phyloP scores from a whole-genome alignment of 2,113 vertebrate species.

The Pelmatolapia mariae region DNA sequence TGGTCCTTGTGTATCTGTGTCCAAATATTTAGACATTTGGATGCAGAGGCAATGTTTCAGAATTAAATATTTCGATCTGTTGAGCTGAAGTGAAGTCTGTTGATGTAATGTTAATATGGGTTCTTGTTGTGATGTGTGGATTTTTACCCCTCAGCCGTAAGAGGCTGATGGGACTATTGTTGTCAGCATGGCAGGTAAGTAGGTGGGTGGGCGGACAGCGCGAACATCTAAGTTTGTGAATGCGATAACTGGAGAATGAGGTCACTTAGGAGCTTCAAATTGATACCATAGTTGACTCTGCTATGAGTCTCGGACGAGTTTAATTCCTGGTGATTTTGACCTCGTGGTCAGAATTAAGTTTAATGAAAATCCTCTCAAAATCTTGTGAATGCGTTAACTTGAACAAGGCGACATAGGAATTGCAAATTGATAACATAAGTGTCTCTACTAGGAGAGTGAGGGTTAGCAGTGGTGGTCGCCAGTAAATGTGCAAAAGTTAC shows the following conservation, averaged over 20 bases:
- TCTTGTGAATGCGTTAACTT: not conserved
- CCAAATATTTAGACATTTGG: not conserved
- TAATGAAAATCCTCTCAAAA: not conserved
- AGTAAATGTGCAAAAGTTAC: not conserved
- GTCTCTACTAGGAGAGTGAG: not conserved
- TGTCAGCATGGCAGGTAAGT: not conserved
- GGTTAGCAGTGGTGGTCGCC: accelerated
- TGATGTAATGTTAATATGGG: not conserved
- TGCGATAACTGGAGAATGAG: not conserved
- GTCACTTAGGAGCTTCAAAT: accelerated
- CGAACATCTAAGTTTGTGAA: accelerated
- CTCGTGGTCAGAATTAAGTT: not conserved
- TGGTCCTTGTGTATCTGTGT: not conserved
- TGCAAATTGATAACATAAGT: not conserved
- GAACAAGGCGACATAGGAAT: not conserved
- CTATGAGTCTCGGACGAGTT: not conserved
- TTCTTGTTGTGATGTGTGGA: not conserved
- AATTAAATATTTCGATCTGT: accelerated
- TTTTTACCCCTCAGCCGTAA: accelerated
- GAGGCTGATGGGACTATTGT: not conserved
- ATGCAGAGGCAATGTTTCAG: not conserved
- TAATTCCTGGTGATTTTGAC: not conserved
- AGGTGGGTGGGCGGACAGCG: not conserved
- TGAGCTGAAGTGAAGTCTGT: not conserved
- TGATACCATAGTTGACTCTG: not conserved